These are phyloP conservation scores for Lycocorax pyrrhopterus DNA, from an alignment of 2,113 vertebrate species.

Conservation along the genomic window DNA sequence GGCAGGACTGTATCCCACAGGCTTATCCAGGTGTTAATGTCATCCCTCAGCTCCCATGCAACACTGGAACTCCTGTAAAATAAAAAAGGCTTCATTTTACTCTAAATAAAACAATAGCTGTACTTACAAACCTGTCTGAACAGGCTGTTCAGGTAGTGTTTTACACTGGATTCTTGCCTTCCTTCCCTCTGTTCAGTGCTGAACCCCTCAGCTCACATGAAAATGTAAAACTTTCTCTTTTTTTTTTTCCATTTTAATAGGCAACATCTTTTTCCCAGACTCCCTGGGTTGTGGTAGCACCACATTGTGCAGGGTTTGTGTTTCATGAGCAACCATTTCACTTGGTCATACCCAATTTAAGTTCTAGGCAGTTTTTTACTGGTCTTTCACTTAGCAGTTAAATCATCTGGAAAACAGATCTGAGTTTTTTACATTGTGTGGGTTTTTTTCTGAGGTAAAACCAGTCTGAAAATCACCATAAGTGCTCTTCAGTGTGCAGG, in stretches of 20 bases:
- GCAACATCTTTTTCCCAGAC: background rate
- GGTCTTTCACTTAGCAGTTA: background rate
- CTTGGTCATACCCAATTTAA: background rate
- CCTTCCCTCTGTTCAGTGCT: background rate
- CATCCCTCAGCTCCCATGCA: background rate
- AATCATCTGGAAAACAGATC: background rate
- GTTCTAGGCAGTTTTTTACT: background rate
- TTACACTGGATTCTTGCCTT: background rate
- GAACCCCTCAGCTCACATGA: background rate
- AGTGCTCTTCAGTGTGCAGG: background rate
- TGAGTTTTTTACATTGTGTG: background rate
- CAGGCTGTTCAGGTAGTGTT: background rate
- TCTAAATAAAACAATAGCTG: background rate
- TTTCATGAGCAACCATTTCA: background rate
- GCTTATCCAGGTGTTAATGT: background rate
- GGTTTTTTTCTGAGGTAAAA: background rate
- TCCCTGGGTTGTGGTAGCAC: background rate
- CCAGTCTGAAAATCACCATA: background rate
- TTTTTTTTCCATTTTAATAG: background rate
- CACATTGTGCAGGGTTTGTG: background rate
- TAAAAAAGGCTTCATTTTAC: background rate
- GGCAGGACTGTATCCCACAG: background rate
- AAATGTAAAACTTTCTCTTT: background rate
- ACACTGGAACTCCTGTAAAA: background rate
- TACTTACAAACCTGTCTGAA: background rate